Conservation (phyloP, 92 coral and sea anemone genomes). For the Meandrina meandrites region DNA sequence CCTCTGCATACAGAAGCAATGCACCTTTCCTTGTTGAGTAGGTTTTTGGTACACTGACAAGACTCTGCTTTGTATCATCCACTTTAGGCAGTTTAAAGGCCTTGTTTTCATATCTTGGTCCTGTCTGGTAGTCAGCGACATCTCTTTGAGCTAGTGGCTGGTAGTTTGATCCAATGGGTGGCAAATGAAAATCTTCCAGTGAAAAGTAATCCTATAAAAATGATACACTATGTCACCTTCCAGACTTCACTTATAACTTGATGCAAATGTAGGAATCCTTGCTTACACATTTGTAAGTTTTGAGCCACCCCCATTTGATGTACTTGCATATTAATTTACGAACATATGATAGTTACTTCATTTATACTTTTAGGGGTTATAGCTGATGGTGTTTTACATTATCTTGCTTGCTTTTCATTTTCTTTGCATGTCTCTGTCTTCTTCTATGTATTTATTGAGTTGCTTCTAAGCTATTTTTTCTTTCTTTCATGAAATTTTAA, state of each 20-base stretch:
- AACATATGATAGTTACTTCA: no score
- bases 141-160: slow-evolving; percentile 14
- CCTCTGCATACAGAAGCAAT: slow-evolving; percentile 88
- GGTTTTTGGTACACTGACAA: slow-evolving; percentile 61
- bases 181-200: slow-evolving; percentile 67
- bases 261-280: no score
- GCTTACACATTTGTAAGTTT: no score
- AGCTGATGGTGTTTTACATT: no score
- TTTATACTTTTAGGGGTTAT: no score
- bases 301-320: no score
- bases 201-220: slow-evolving; percentile 69
- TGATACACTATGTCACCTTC: neutral
- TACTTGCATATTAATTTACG: no score
- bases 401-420: neutral
- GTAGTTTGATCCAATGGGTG: slow-evolving; percentile 64
- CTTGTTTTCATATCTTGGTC: slow-evolving; percentile 64
- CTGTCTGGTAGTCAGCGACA: slow-evolving; percentile 15
- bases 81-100: slow-evolving; percentile 76
- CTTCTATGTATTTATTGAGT: no score
- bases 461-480: no score
- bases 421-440: neutral
- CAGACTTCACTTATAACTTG: neutral
- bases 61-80: neutral
- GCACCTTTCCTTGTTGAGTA: slow-evolving; percentile 95
- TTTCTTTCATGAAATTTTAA: no score